Evolutionary conservation across 2,888 invertebrate genomes (phyloP).

Genomic region (Cheilosia urbana): DNA sequence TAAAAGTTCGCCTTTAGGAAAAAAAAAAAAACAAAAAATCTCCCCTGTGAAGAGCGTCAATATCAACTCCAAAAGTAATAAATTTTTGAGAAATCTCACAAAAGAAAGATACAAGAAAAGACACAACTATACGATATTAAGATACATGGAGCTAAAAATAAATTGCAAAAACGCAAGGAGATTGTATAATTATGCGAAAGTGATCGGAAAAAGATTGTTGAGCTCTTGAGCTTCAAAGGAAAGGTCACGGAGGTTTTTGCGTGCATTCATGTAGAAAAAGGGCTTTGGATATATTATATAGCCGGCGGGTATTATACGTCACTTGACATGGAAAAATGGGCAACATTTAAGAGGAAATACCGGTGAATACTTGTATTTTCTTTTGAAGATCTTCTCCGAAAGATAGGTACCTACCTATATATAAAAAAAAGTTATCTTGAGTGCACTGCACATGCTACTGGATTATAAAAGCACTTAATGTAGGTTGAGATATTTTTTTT

Average conservation of each 20-base stretch:
- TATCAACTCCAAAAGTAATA: conserved; percentile 23
- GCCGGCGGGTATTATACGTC: background rate
- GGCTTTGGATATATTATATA: background rate
- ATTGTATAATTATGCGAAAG: conserved; percentile 69
- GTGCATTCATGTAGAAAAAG: background rate
- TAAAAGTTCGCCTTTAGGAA: conserved; percentile 1
- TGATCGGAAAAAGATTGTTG: conserved; percentile 47
- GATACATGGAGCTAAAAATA: conserved; percentile 55
- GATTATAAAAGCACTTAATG: conserved; percentile 33
- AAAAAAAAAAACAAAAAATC: background rate
- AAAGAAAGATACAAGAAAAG: conserved; percentile 6
- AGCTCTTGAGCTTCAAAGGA: conserved; percentile 24
- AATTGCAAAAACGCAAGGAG: conserved; percentile 13
- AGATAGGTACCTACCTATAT: conserved; percentile 3
- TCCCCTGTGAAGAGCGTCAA: background rate
- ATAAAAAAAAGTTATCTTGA: too few relatives aligned
- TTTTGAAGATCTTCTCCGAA: background rate
- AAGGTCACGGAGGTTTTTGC: conserved; percentile 51
- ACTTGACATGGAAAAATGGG: conserved; percentile 42
- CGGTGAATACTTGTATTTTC: conserved; percentile 27
- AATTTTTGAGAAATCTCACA: conserved; percentile 15
- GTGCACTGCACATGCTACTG: background rate
- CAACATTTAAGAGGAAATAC: background rate
- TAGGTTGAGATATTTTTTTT: conserved; percentile 46
- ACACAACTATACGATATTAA: conserved; percentile 21